These are phyloP conservation scores for Cheilosia impressa DNA, from an alignment of 2,888 invertebrate species.

Conservation along the genomic window DNA sequence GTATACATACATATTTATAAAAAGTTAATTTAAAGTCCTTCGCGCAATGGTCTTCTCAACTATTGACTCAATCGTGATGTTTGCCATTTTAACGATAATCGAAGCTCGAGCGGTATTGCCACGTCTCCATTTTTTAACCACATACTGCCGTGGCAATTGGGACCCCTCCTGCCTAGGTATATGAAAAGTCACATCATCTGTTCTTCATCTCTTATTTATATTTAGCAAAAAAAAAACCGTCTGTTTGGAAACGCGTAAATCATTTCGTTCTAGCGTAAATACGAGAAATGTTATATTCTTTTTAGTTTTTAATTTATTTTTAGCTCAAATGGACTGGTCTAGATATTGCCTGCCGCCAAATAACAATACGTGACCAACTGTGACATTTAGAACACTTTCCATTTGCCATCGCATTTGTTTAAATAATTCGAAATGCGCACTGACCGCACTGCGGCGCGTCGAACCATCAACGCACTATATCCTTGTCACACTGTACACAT, in stretches of 20 bases:
- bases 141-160: no score
- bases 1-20: no score
- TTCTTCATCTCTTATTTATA: slow-evolving; percentile 8
- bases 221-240: neutral
- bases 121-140: no score
- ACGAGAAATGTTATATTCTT: slow-evolving; percentile 6
- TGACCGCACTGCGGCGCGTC: slow-evolving; percentile 18
- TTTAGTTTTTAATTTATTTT: slow-evolving; percentile 40
- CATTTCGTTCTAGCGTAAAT: slow-evolving; percentile 22
- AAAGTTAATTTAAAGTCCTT: no score
- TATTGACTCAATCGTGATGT: no score
- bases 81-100: no score
- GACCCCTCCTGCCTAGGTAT: neutral
- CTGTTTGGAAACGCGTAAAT: slow-evolving; percentile 29
- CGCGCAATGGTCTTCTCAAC: no score
- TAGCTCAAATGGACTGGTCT: neutral
- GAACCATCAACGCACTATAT: slow-evolving; percentile 18
- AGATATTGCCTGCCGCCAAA: slow-evolving; percentile 19
- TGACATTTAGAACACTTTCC: slow-evolving; percentile 14
- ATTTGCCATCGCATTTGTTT: slow-evolving; percentile 34
- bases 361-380: slow-evolving; percentile 37
- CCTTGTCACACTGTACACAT: slow-evolving; percentile 4
- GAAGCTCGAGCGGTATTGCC: no score
- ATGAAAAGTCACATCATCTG: slow-evolving; percentile 15
- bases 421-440: slow-evolving; percentile 18